Base-by-base conservation (phyloP, 1,140 invertebrate species). In the Drosophila malerkotliana region DNA sequence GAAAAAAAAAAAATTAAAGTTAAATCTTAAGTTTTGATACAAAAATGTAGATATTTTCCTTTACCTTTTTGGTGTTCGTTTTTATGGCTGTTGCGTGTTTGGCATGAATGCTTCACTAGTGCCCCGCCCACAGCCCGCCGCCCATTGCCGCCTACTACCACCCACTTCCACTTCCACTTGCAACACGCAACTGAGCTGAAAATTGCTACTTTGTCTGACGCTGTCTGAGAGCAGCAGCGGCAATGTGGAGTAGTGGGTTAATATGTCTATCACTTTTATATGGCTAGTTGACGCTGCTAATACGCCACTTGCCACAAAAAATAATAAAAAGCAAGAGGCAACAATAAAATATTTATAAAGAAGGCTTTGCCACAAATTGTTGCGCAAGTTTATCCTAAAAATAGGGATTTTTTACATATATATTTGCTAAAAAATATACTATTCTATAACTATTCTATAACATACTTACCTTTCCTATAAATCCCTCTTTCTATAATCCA, bases 251-350 rank as follows among this genome's bases (percentile, higher is more conserved):
- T 88, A 85, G 64, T 85, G 78, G 82, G 82, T 85, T 85, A 85
- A 85, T 85, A 85, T 85, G 82, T 85, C 82, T 85, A 85, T 85
- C 82, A 82, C 74, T 82, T 85, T 78, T 88, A 87, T 78, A 85
- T 72, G 82, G 78, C 78, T 67, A 82, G 78, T 85, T 85, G 78
- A 59, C 69, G 75, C 62, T 71, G 14, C 78, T 79, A 82, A 85
- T 72, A 49, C 39, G 57, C 24, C 37, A 24, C 44, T 28, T 32
- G 24, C 18, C 37, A 10, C 30, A 15, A 53, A 54, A 12, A 44
- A 8, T 18, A 54, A 15, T 1, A 32, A 8, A 30, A 32, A 4
- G n/a, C 7, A 8, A 14, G 6, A 4, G 51, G 28, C 12, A 26
- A 24, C 14, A 47, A 10, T n/a, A 18, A 21, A 21, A 21, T 21